A percentile compares a stretch with the other conserved stretches of the same genome.
Conservation (phyloP, 2,888 invertebrate genomes). For the Leucoptera coffeella region DNA sequence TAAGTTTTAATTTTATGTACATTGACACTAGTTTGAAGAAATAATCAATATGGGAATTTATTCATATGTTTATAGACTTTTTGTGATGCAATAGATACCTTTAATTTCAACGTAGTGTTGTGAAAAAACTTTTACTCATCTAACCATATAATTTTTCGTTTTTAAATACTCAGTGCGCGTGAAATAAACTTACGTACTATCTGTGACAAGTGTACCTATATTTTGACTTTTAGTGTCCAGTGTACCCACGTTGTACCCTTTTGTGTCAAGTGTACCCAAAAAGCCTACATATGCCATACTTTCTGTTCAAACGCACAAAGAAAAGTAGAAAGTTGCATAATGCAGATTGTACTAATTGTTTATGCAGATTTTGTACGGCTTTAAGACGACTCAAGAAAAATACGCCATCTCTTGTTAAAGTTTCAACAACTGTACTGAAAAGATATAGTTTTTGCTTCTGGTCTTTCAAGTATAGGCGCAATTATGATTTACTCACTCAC, state of each 20-base stretch:
- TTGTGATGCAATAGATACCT: constrained; percentile 19
- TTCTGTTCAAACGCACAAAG: constrained; percentile 17
- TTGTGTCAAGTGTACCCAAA: constrained; percentile 9
- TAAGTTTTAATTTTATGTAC: too few species aligned
- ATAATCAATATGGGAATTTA: constrained; percentile 34
- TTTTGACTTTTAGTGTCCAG: too few species aligned
- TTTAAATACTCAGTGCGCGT: too few species aligned
- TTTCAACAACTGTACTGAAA: constrained; percentile 30
- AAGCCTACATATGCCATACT: constrained; percentile 46
- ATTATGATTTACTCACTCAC: too few species aligned
- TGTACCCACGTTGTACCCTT: neutral
- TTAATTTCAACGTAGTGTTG: neutral
- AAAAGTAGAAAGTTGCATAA: constrained; percentile 34
- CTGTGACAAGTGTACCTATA: too few species aligned
- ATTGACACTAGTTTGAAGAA: too few species aligned
- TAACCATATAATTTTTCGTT: too few species aligned
- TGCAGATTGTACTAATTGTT: constrained; percentile 22
- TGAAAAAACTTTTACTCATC: neutral
- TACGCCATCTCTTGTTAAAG: constrained; percentile 31
- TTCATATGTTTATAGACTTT: constrained; percentile 38
- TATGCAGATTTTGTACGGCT: constrained; percentile 31
- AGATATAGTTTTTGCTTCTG: constrained; percentile 39
- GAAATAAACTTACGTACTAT: too few species aligned
- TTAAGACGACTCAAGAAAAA: constrained; percentile 23
- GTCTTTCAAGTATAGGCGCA: constrained; percentile 39